Base-by-base conservation (phyloP, 1,140 invertebrate genomes). In the Chlorops oryzae region DNA sequence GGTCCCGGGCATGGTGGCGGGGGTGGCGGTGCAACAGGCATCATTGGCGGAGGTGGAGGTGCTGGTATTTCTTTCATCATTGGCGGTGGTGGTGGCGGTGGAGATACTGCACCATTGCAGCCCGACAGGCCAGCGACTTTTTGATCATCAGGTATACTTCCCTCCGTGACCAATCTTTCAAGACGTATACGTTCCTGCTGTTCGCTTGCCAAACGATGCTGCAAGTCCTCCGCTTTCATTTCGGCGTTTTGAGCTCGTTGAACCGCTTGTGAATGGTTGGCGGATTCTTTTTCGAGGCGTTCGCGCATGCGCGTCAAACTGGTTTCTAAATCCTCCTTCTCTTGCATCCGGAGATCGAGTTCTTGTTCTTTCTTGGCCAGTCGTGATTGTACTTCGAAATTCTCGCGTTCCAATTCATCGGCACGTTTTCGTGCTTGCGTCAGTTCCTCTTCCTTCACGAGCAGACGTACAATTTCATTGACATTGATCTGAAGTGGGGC, bases 391-490 rank as follows among this genome's bases (percentile, higher is more conserved):
- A 96, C 80, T 50, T 96, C 91, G 2, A 83, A 83, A 68, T 93
- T 94, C 66, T 94, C 90, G 57, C 85, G 86, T 67, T 94, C 90
- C 44, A 96, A 62, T 63, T 90, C 89, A 45, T 92, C 86, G 1
- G 92, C 87, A 63, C 92, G 92, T 34, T 81, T 86, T 56, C 88
- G 81, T 1, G 90, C 90, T 7, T 86, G 87, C 2, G 90, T 84
- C 18, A 96, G 74, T 73, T 97, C 92, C 65, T 95, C 90, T 74
- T 98, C 94, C 73, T 93, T 95, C 7, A 92, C 91, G 39, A 96
- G 74, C 64, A 93, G 77, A 58, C 91, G 89, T 5, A 95, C 88
- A 39, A 95, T 85, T 76, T 93, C 88, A 61, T 85, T 87, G 1
- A 96, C 92, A 66, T 96, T 93, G 28, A 97, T 94, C 46, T 92